Base-by-base conservation (phyloP, 2,113 vertebrate species). In the Hiodon alosoides region DNA sequence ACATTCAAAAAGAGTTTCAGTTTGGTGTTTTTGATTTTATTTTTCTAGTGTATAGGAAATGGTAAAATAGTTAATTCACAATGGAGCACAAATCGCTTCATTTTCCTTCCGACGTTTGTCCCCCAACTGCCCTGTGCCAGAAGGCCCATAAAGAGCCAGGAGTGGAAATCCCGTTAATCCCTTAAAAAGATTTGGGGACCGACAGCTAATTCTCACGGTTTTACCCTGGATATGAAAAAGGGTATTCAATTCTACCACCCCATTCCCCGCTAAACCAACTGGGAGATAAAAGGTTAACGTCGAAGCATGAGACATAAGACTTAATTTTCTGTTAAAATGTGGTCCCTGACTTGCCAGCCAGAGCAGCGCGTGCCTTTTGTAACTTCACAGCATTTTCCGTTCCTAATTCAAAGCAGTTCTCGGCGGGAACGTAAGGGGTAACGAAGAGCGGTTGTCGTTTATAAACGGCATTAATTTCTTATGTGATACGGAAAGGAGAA, bases 151-250 rank as follows among this genome's bases (percentile, higher is more conserved):
- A 71, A 77, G 55, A 55, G 14, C 54, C 62, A 67, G 60, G 65
- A 53, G 50, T 77, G 72, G 70, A 52, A 79, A 79, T 79, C 55
- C 74, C 71, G 73, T 73, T 67, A 73, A 61, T 14, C 16, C 52
- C 31, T 71, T 69, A 11, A 73, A 66, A 47, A 53, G 71, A 72
- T 50, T 67, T 78, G 46, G 47, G 50, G 60, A 8, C 3, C 52
- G 11, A 50, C n/a, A 61, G n/a, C 69, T 71, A 57, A 71, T 69
- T 52, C 51, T 48, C 53, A 48, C n/a, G 54, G 31, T 7, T 75
- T 68, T 75, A 68, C 57, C 67, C 65, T 58, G 64, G 31, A 75
- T 75, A 55, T 67, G 9, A 54, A 69, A 55, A 69, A 17, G 14
- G 46, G 57, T 11, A 50, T 9, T 59, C 11, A 71, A 7, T 50